Evolutionary conservation across 2,888 invertebrate genomes (phyloP), one percentile per base, ranked within the genome.

Genomic region (Chrysolina americana): DNA sequence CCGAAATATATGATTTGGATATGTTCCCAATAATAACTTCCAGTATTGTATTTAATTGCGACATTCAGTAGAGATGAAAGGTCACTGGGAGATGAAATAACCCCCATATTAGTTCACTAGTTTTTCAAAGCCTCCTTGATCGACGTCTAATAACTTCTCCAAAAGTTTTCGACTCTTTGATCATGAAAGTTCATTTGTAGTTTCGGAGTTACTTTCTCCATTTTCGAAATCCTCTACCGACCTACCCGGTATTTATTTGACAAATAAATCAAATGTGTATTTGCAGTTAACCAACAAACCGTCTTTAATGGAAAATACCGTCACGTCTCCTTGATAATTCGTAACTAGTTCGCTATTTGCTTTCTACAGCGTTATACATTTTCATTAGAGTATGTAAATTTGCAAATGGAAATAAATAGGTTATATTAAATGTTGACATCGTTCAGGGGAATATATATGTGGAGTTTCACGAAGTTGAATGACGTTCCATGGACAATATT

Each of bases 351-450:
- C 59, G 28, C 11, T 48, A 28, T 50, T 66, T 28, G 50, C 48
- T 50, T 48, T 28, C 66, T n/a, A n/a, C 48, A 28, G n/a, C 50
- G 50, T 28, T 23, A 50, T 66, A 65, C 65, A 48, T 65, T 65
- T 65, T 65, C 65, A 65, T 65, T 65, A 47, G 65, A 11, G n/a
- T 44, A 66, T 66, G 66, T 50, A 50, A 66, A 59, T 59, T 59
- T 28, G 28, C 59, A 59, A 59, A 59, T 28, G 28, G 59, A 28
- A 59, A 59, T 59, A 59, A 59, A 66, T 66, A 66, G 28, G 66
- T 66, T 10, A 66, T 66, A 17, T 50, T 28, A 8, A 17, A 50
- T 66, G 28, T 21, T 15, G 48, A 23, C 28, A 65, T 28, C 47
- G 19, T 19, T 11, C n/a, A 23, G 21, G 19, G 23, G 53, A 21